These are phyloP conservation scores for Diogma glabrata DNA, from an alignment of 2,888 invertebrate species.

Conservation along the genomic window DNA sequence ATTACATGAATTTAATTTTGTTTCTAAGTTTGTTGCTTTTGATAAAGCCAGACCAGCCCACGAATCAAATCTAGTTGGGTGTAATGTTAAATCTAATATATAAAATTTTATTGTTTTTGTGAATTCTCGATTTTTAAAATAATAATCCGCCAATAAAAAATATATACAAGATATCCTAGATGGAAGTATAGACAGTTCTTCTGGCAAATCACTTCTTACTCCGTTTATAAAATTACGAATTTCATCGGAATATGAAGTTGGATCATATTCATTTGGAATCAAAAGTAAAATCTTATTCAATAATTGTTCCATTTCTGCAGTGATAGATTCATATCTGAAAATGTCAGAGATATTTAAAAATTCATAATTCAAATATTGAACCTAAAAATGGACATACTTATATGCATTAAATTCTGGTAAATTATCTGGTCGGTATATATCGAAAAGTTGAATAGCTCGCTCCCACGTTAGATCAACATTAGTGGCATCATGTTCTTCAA, in stretches of 20 bases:
- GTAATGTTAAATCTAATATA: constrained; percentile 68
- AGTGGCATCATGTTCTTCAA: constrained; percentile 52
- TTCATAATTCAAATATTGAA: not conserved
- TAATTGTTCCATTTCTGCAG: constrained; percentile 66
- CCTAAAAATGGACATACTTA: constrained; percentile 34
- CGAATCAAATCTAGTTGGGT: constrained; percentile 71
- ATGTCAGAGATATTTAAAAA: constrained; percentile 12
- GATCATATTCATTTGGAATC: constrained; percentile 56
- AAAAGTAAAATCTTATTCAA: constrained; percentile 57
- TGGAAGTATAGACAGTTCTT: constrained; percentile 41
- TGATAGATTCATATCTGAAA: constrained; percentile 61
- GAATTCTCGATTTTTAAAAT: constrained; percentile 78
- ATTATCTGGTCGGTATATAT: constrained; percentile 66
- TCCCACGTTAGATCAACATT: constrained; percentile 60
- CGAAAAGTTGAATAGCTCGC: constrained; percentile 61
- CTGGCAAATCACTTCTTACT: constrained; percentile 42
- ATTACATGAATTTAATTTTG: constrained; percentile 63
- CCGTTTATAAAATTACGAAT: constrained; percentile 59
- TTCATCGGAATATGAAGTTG: constrained; percentile 47
- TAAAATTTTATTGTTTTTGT: constrained; percentile 69
- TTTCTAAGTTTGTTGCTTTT: constrained; percentile 64
- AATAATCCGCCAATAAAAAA: constrained; percentile 84
- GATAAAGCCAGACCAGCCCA: constrained; percentile 87
- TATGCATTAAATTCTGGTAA: constrained; percentile 74
- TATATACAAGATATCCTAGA: constrained; percentile 62